Base-by-base conservation (phyloP, 2,797 vertebrate species). In the Phrynocephalus guinanensis region DNA sequence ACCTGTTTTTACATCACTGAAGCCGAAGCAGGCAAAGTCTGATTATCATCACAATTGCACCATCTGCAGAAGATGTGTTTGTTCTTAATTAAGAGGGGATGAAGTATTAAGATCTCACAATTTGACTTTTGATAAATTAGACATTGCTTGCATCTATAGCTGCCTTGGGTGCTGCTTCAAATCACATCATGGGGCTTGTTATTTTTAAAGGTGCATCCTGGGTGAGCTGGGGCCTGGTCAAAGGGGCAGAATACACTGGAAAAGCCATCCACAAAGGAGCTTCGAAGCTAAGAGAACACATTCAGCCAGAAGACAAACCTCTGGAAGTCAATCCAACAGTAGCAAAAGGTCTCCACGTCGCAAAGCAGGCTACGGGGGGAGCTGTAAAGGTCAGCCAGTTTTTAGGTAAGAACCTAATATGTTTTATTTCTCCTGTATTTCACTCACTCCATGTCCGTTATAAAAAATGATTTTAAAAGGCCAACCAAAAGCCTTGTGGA, bases 331-430 rank as follows among this genome's bases (percentile, higher is more conserved):
- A 96, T 93, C 98, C 99, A 86, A 94, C 97, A 0, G 98, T 99
- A 89, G 96, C 97, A 91, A 99, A 95, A 93, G 97, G 98, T 75
- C 98, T 99, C 84, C 97, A 98, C 0, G 98, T 99, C 76, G 98
- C 98, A 89, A 99, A 99, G 96, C 98, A 99, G 90, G 99, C 99
- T 11, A 99, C 98, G 0, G 98, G 98, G 82, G 98, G 98, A 85
- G 99, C 99, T 1, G 99, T 99, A 11, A 99, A 98, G 98, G 98
- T 99, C 97, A 99, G 99, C 96, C 98, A 99, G 73, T 98, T 99
- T 93, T 95, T 99, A 87, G 99, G 99, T 99, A 97, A 98, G 63
- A 52, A 8, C 26, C 68, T 77, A 22, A 56, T 68, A 67, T 48
- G 26, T 22, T 22, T 33, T 52, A 13, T 75, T 44, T 52, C 50